phyloP scores from a whole-genome alignment of 1,140 invertebrate genomes.

The Bathynomus jamesi region DNA sequence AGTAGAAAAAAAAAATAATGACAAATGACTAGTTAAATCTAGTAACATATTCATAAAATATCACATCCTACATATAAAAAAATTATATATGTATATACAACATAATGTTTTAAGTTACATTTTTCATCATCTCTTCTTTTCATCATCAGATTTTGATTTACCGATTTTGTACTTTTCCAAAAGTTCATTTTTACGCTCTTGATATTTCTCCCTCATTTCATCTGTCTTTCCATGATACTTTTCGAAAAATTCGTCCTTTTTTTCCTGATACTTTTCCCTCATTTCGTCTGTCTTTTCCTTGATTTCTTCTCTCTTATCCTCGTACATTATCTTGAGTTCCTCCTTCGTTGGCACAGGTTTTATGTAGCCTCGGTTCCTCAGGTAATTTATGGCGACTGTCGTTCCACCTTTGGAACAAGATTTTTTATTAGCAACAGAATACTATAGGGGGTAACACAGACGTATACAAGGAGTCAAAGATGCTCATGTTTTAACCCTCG shows the following conservation, averaged over 20 bases:
- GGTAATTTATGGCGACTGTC: conserved; percentile 31
- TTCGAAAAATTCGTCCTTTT: conserved; percentile 23
- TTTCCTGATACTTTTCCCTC: conserved; percentile 27
- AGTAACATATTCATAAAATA: too few species aligned
- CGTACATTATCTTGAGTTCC: conserved; percentile 30
- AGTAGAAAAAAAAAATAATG: too few species aligned
- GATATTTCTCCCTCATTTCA: background rate
- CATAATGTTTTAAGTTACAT: too few species aligned
- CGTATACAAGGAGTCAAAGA: background rate
- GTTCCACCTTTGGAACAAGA: conserved; percentile 24
- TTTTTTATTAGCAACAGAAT: background rate
- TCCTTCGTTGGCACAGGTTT: conserved; percentile 33
- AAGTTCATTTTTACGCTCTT: background rate
- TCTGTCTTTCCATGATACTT: background rate
- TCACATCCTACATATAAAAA: too few species aligned
- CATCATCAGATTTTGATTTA: background rate
- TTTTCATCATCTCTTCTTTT: too few species aligned
- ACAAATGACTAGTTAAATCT: too few species aligned
- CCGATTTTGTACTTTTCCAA: background rate
- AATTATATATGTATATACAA: too few species aligned
- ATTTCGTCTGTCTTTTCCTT: conserved; percentile 28
- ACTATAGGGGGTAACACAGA: background rate
- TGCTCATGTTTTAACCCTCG: background rate
- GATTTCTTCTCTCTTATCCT: conserved; percentile 34
- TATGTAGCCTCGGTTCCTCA: conserved; percentile 35